Evolutionary conservation across 1,140 invertebrate species (phyloP).

Genomic region (Drosophila kikkawai): DNA sequence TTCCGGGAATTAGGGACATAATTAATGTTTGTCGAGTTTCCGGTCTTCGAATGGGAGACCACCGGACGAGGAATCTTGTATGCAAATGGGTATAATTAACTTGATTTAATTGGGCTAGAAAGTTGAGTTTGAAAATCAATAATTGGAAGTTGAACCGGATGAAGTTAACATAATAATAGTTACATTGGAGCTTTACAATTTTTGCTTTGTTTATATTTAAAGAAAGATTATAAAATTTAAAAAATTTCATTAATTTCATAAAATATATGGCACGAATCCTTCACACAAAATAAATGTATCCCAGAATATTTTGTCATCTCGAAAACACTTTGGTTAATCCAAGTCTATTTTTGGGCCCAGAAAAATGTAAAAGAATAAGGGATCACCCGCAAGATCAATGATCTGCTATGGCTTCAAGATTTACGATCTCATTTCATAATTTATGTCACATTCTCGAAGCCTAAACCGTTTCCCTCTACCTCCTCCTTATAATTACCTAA

Average conservation of each 20-base stretch:
- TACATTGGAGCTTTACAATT: background rate
- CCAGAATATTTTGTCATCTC: background rate
- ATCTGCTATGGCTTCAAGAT: constrained; percentile 55
- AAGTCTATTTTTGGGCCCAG: constrained; percentile 18
- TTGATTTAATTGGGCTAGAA: background rate
- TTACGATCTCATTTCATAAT: constrained; percentile 64
- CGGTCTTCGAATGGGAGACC: constrained; percentile 33
- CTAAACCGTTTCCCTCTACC: constrained; percentile 27
- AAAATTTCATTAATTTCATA: background rate
- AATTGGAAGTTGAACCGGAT: background rate
- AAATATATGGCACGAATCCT: background rate
- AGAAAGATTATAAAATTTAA: background rate
- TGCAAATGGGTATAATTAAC: constrained; percentile 21
- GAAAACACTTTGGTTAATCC: constrained; percentile 13
- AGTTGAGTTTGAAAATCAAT: background rate
- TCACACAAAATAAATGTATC: background rate
- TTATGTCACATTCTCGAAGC: constrained; percentile 50
- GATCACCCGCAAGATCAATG: constrained; percentile 46
- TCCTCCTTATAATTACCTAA: constrained; percentile 28
- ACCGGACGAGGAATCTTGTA: background rate
- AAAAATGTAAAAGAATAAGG: background rate
- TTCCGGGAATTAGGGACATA: constrained; percentile 65
- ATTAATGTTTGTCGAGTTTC: constrained; percentile 64
- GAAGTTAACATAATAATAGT: background rate
- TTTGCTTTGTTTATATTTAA: background rate